Evolutionary conservation across 2,888 invertebrate genomes (phyloP).

Genomic region (Drosophila merina): DNA sequence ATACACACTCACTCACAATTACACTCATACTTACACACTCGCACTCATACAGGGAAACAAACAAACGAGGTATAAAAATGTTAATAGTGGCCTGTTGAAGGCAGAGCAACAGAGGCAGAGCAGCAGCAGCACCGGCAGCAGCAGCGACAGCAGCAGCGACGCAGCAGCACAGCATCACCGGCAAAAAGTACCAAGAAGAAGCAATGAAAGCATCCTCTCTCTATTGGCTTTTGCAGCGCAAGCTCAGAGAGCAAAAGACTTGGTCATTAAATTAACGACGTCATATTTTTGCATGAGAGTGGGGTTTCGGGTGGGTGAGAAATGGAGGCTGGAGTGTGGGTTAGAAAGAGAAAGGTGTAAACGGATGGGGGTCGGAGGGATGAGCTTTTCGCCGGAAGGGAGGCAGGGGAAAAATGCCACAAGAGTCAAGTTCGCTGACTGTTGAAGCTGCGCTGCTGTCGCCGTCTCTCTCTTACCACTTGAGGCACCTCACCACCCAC

Average conservation of each 20-base stretch:
- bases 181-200: slow-evolving; percentile 25
- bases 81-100: slow-evolving; percentile 79
- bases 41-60: slow-evolving; percentile 1
- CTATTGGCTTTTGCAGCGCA: slow-evolving; percentile 11
- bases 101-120: slow-evolving; percentile 42
- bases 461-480: background rate
- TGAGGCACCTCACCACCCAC: slow-evolving; percentile 30
- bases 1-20: too few species aligned
- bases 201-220: slow-evolving; percentile 28
- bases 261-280: slow-evolving; percentile 24
- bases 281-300: slow-evolving; percentile 18
- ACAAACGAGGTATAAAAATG: slow-evolving; percentile 48
- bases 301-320: background rate
- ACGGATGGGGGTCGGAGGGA: background rate
- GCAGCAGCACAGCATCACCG: slow-evolving; percentile 35
- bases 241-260: slow-evolving; percentile 29
- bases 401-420: slow-evolving; percentile 14
- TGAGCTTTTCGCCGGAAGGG: slow-evolving; percentile 12
- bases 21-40: background rate
- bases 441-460: slow-evolving; percentile 20
- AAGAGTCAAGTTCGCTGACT: slow-evolving; percentile 37
- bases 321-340: background rate
- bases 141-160: slow-evolving; percentile 23
- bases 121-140: slow-evolving; percentile 14
- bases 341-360: background rate